Evolutionary conservation across 2,888 invertebrate species (phyloP), one percentile per base, ranked within the genome.

Genomic region (Alitta virens): DNA sequence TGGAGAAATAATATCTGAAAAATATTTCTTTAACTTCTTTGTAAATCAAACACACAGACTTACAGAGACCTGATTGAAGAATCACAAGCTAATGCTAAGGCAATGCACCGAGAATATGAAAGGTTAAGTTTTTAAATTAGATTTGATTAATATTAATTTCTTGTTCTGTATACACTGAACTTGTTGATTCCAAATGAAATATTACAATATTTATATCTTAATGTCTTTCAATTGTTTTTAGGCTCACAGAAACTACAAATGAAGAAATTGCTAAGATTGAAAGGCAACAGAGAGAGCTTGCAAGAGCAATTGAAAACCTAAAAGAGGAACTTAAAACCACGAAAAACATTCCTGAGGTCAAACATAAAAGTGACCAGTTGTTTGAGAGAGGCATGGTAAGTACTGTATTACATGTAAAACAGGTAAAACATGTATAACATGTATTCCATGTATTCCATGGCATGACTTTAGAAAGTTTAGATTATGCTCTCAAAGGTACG

Each of bases 221-320:
- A 5, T 33, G 33, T 33, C 33, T 33, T 7, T 46, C n/a, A 9
- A n/a, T 43, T 40, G 33, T 27, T 63, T 67, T 1, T 62, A 78
- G 77, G 61, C 74, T 77, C 26, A 76, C 75, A 71, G 77, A 78
- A 14, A 68, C 74, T 52, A 77, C 77, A 3, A 70, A 72, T 46
- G 71, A 74, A 26, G 77, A 75, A 60, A 75, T 78, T 25, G 38
- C 68, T 38, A 75, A 76, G 24, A 65, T 78, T 5, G 74, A 78
- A 58, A 71, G 66, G 27, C 71, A 71, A 56, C 73, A 77, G 63
- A 63, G 71, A 46, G 72, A 73, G 52, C 72, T 71, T 33, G 77
- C 77, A 60, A 63, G 68, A 12, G 72, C 76, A 59, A 75, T 78
- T 40, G 75, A 75, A 49, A 65, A 59, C 5, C 67, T 77, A 23